Percentiles rank a stretch among this genome's conserved stretches.
phyloP scores from a whole-genome alignment of 2,113 vertebrate genomes.

The Grus americana region DNA sequence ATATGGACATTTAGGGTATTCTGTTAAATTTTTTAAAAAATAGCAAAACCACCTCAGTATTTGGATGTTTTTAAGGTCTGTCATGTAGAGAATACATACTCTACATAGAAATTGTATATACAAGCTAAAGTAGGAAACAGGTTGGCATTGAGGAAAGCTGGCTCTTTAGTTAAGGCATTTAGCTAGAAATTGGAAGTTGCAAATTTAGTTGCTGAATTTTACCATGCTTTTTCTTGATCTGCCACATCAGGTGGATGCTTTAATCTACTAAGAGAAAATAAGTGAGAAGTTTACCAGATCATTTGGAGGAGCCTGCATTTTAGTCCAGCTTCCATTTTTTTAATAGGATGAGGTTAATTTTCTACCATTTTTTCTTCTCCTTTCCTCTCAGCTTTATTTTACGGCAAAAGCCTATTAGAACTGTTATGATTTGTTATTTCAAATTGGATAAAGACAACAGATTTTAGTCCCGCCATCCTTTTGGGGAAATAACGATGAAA shows the following conservation, averaged over 20 bases:
- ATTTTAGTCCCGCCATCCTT: neutral
- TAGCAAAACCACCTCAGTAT: neutral
- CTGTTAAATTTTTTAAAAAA: neutral
- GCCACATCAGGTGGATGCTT: neutral
- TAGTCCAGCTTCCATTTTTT: neutral
- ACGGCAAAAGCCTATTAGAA: neutral
- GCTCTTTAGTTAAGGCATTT: neutral
- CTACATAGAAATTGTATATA: neutral
- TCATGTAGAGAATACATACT: neutral
- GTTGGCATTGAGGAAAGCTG: neutral
- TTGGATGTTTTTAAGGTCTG: neutral
- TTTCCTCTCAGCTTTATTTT: neutral
- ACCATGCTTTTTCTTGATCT: neutral
- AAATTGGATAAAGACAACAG: neutral
- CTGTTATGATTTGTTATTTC: neutral
- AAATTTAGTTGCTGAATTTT: neutral
- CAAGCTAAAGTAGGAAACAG: neutral
- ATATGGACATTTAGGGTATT: neutral
- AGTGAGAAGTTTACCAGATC: neutral
- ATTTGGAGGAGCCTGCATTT: neutral
- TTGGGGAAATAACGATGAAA: rapidly evolving
- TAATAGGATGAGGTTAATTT: neutral
- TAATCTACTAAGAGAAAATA: neutral
- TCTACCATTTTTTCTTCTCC: neutral
- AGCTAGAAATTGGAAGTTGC: neutral